Percentiles rank a stretch among this genome's conserved stretches.
phyloP scores from a whole-genome alignment of 2,888 invertebrate species.

The Drosophila prostipennis region DNA sequence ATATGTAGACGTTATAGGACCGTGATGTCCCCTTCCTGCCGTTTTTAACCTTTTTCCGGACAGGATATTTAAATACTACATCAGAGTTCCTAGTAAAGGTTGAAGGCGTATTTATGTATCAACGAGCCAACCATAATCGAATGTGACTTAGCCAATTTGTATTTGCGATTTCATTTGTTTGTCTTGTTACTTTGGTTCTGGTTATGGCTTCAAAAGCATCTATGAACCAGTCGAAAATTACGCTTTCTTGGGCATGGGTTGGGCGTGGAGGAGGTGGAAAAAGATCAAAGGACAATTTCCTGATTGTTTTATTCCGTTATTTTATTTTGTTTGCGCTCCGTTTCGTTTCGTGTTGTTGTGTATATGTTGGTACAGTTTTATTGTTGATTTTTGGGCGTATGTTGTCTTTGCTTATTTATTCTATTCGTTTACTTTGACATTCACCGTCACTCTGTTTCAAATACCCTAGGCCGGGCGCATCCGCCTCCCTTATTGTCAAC shows the following conservation, averaged over 20 bases:
- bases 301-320: conserved; percentile 77
- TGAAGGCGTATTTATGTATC: conserved; percentile 35
- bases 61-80: neutral
- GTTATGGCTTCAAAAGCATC: conserved; percentile 61
- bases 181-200: conserved; percentile 66
- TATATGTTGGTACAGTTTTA: conserved; percentile 28
- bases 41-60: no score
- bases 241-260: conserved; percentile 41
- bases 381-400: conserved; percentile 55
- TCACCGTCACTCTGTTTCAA: conserved; percentile 11
- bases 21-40: no score
- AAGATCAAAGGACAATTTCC: conserved; percentile 79
- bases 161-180: conserved; percentile 63
- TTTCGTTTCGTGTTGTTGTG: conserved; percentile 23
- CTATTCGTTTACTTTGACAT: conserved; percentile 59
- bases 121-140: conserved; percentile 38
- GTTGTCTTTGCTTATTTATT: conserved; percentile 66
- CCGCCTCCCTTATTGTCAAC: conserved; percentile 11
- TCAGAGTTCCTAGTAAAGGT: conserved; percentile 8
- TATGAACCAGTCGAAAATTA: conserved; percentile 45
- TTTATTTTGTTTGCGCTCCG: conserved; percentile 70
- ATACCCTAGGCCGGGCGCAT: neutral
- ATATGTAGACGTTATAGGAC: no score
- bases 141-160: conserved; percentile 46
- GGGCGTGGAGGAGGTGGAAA: conserved; percentile 36